These are phyloP conservation scores for Rhysida immarginata DNA, from an alignment of 1,140 invertebrate species.

Conservation along the genomic window DNA sequence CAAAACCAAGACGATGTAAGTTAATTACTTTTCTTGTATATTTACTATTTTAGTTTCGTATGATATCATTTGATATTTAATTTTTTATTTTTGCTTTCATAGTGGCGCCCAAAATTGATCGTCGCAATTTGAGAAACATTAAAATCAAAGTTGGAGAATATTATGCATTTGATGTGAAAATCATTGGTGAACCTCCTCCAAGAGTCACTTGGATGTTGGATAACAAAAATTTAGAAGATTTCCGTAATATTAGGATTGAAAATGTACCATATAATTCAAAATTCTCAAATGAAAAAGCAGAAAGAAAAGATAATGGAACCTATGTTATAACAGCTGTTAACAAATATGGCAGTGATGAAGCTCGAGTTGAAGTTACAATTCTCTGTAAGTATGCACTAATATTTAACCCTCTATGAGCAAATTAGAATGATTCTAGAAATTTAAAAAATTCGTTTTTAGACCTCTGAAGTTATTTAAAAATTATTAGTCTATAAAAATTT, in stretches of 20 bases:
- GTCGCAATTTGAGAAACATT: constrained; percentile 55
- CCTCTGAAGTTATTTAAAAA: too few relatives aligned
- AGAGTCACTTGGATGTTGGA: constrained; percentile 56
- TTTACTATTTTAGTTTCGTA: neutral
- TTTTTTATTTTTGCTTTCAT: constrained; percentile 19
- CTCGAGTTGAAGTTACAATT: constrained; percentile 80
- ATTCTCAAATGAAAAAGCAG: constrained; percentile 62
- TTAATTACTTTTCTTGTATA: too few relatives aligned
- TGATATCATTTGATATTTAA: neutral
- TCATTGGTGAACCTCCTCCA: constrained; percentile 67
- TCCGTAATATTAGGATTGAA: constrained; percentile 46
- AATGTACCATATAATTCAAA: constrained; percentile 75
- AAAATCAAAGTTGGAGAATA: constrained; percentile 68
- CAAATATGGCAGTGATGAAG: constrained; percentile 71
- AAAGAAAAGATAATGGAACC: constrained; percentile 65
- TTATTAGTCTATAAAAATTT: too few relatives aligned
- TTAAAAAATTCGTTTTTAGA: too few relatives aligned
- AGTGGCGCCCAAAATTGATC: constrained; percentile 86
- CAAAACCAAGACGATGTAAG: constrained; percentile 74
- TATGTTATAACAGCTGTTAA: constrained; percentile 74
- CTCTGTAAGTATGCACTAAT: constrained; percentile 57
- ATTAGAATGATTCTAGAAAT: too few relatives aligned
- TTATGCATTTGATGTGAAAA: constrained; percentile 65
- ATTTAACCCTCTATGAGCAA: too few relatives aligned
- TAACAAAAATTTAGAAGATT: constrained; percentile 40